A percentile compares a stretch with the other conserved stretches of the same genome.
Evolutionary conservation across 2,888 invertebrate species (phyloP).

Genomic region (Oxytorus armatus): DNA sequence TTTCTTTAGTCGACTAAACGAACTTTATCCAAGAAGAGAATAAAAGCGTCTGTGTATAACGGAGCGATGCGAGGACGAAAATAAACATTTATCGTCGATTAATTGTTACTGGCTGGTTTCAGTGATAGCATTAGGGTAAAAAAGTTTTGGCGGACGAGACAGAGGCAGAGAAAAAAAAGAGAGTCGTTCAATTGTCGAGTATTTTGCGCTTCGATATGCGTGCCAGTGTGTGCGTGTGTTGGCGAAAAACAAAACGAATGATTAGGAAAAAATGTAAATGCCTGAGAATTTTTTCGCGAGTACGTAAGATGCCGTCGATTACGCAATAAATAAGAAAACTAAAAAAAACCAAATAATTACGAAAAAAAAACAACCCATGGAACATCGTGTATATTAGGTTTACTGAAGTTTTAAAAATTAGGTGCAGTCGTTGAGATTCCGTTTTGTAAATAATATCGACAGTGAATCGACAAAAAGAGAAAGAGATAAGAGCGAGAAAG

Average conservation of each 20-base stretch:
- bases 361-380: constrained; percentile 22
- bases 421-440: constrained; percentile 61
- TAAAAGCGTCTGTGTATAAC: too few relatives aligned
- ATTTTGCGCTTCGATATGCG: constrained; percentile 46
- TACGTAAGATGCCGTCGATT: constrained; percentile 60
- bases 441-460: constrained; percentile 69
- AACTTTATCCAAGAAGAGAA: too few relatives aligned
- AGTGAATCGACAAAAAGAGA: constrained; percentile 40
- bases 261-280: constrained; percentile 41
- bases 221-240: constrained; percentile 17
- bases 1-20: neutral
- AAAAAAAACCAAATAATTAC: constrained; percentile 20
- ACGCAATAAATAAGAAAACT: constrained; percentile 51
- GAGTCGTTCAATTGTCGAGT: constrained; percentile 36
- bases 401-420: constrained; percentile 53
- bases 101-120: neutral
- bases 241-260: neutral
- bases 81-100: neutral
- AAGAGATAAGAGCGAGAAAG: constrained; percentile 39
- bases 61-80: too few relatives aligned
- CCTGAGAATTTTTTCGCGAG: constrained; percentile 34
- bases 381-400: constrained; percentile 65
- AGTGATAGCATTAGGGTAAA: constrained; percentile 6
- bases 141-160: constrained; percentile 21
- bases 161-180: constrained; percentile 34